Evolutionary conservation across 2,888 invertebrate genomes (phyloP).

Genomic region (Ecdyonurus torrentis): DNA sequence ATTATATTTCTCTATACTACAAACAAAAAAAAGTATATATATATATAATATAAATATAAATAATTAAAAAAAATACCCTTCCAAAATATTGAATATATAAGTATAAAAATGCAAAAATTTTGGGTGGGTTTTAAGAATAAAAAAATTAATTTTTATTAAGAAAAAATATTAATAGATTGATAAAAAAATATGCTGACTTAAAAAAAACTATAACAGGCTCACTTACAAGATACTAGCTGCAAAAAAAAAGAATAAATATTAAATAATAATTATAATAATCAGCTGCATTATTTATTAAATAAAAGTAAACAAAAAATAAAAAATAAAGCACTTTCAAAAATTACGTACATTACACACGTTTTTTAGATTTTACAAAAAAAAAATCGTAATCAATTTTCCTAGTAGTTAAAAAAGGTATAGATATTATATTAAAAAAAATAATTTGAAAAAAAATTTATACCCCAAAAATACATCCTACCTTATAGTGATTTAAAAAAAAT

Average conservation of each 20-base stretch:
- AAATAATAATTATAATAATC: too few species aligned
- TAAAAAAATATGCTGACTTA: not conserved
- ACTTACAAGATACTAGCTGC: not conserved
- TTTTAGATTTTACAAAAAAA: not conserved
- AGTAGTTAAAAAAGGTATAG: not conserved
- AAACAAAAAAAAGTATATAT: not conserved
- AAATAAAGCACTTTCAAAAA: not conserved
- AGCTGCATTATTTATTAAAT: not conserved
- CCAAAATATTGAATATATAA: not conserved
- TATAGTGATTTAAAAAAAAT: not conserved
- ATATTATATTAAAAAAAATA: not conserved
- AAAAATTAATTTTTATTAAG: not conserved
- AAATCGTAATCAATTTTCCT: not conserved
- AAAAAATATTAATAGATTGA: not conserved
- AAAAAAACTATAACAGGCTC: not conserved
- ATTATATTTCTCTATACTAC: not conserved
- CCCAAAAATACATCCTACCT: not conserved
- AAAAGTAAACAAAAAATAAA: too few species aligned
- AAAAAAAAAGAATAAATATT: too few species aligned
- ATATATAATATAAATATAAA: too few species aligned
- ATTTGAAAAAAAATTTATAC: not conserved
- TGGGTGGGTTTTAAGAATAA: not conserved
- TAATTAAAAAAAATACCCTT: too few species aligned
- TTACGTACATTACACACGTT: not conserved
- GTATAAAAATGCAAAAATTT: not conserved